phyloP scores from a whole-genome alignment of 2,797 vertebrate species.

The Halcyon leucocephala region DNA sequence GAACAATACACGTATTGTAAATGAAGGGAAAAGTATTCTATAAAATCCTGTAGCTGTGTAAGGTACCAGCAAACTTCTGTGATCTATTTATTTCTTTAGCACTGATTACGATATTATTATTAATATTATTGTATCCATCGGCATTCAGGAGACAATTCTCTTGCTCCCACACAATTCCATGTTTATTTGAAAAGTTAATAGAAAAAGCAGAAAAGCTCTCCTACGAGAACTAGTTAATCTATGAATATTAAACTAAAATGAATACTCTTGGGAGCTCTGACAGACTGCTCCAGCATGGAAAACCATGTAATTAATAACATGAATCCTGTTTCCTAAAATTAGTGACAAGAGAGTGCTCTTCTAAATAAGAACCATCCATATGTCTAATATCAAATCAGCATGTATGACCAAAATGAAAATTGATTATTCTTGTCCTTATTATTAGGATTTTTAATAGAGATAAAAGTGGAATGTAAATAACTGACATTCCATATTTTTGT shows the following conservation, averaged over 20 bases:
- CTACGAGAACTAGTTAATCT: neutral
- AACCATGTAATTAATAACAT: conserved; percentile 10
- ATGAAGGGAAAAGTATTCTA: neutral
- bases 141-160: conserved; percentile 11
- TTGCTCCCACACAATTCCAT: neutral
- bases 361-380: neutral
- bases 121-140: neutral
- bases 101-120: neutral
- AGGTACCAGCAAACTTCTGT: neutral
- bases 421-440: neutral
- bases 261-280: neutral
- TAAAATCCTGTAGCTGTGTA: neutral
- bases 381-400: neutral
- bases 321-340: neutral
- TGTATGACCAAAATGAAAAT: neutral
- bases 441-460: neutral
- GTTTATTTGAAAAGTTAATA: conserved; percentile 43
- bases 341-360: neutral
- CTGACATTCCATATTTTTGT: neutral
- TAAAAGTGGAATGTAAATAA: neutral
- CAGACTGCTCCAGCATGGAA: conserved; percentile 8
- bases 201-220: conserved; percentile 7
- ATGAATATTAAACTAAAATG: conserved; percentile 33
- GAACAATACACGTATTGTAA: neutral
- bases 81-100: neutral